These are phyloP conservation scores for Phortica variegata DNA, from an alignment of 1,140 invertebrate species.

Conservation along the genomic window DNA sequence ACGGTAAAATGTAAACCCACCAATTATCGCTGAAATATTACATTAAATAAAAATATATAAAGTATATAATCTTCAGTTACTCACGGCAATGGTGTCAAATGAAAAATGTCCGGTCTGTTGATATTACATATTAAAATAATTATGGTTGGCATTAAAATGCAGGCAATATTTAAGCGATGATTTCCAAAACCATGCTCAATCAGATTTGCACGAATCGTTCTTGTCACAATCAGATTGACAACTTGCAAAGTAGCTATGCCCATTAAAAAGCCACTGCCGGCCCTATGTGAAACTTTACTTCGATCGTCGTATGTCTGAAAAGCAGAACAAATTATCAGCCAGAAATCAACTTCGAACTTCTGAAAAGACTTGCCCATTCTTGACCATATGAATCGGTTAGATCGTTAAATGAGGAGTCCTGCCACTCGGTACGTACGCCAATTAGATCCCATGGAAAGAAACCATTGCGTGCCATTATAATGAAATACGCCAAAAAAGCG, in stretches of 20 bases:
- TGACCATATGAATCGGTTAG: slow-evolving; percentile 30
- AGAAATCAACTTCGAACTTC: too few relatives aligned
- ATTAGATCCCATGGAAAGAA: slow-evolving; percentile 20
- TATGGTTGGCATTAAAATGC: slow-evolving; percentile 12
- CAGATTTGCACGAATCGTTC: slow-evolving; percentile 22
- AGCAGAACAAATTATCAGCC: background rate
- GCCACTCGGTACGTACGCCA: slow-evolving; percentile 5
- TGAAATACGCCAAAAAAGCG: slow-evolving; percentile 21
- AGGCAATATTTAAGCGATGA: slow-evolving; percentile 2
- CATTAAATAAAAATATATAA: background rate
- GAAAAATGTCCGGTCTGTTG: background rate
- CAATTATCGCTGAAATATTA: slow-evolving; percentile 3
- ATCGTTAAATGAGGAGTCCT: slow-evolving; percentile 14
- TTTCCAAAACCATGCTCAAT: slow-evolving; percentile 28
- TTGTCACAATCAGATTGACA: slow-evolving; percentile 22
- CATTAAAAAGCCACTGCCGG: slow-evolving; percentile 5
- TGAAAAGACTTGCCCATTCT: slow-evolving; percentile 22
- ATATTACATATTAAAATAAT: background rate
- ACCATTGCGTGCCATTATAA: slow-evolving; percentile 22
- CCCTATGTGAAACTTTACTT: slow-evolving; percentile 3
- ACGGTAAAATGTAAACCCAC: slow-evolving; percentile 10
- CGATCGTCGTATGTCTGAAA: slow-evolving; percentile 14
- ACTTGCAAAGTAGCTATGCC: slow-evolving; percentile 28
- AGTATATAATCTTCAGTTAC: background rate
- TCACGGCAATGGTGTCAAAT: slow-evolving; percentile 2